Percentiles rank a stretch among this genome's conserved stretches.
Conservation (phyloP, 2,797 vertebrate genomes). For the Alfaro cultratus region DNA sequence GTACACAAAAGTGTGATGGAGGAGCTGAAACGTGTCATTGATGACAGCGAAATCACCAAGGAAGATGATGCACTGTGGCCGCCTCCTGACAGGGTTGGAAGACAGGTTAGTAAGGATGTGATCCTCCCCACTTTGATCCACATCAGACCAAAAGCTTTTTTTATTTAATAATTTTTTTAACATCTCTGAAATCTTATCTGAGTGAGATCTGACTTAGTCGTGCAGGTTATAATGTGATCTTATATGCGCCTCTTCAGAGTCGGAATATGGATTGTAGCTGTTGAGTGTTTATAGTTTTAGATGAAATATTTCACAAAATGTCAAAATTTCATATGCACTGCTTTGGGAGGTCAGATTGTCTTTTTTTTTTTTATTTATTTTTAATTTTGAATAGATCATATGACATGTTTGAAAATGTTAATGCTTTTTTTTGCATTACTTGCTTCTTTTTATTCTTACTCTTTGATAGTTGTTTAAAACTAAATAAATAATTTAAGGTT, state of each 20-base stretch:
- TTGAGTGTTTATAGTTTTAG: neutral
- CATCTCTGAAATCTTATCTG: neutral
- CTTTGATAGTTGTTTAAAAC: neutral
- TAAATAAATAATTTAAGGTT: neutral
- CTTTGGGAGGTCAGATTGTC: neutral
- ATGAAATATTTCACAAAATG: neutral
- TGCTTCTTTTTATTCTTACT: neutral
- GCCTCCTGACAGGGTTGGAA: slow-evolving; percentile 94
- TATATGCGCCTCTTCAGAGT: neutral
- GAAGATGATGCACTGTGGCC: slow-evolving; percentile 98
- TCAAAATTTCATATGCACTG: neutral
- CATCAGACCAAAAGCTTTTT: neutral
- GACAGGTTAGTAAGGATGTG: slow-evolving; percentile 85
- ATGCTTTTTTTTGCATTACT: neutral
- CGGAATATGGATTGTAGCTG: neutral
- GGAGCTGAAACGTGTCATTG: slow-evolving; percentile 97
- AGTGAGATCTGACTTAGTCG: neutral
- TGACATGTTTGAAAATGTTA: neutral
- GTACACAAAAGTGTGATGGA: slow-evolving; percentile 99
- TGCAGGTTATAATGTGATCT: neutral
- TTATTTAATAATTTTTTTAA: neutral
- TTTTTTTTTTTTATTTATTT: neutral
- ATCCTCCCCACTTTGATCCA: neutral
- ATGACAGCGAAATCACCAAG: slow-evolving; percentile 99
- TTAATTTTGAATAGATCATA: neutral